Conservation (phyloP, 1,140 invertebrate species). For the Macrotrachela quadricornifera region DNA sequence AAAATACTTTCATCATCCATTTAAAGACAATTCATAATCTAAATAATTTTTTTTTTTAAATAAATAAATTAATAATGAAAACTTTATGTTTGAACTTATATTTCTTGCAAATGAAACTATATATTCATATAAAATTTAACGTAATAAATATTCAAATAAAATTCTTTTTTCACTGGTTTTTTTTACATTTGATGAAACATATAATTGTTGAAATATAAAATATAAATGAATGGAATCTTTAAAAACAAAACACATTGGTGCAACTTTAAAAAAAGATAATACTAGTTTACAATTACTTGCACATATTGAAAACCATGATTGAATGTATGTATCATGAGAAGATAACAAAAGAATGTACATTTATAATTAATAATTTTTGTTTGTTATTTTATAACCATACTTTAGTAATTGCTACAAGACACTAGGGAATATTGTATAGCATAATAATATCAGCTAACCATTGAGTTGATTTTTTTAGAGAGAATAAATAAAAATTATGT, state of each 20-base stretch:
- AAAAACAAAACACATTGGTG: constrained; percentile 76
- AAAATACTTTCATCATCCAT: constrained; percentile 82
- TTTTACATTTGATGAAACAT: constrained; percentile 45
- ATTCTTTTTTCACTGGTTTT: constrained; percentile 29
- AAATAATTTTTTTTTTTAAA: too few relatives aligned
- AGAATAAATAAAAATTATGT: too few relatives aligned
- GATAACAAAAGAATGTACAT: constrained; percentile 61
- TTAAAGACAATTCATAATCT: constrained; percentile 52
- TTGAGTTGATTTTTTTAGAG: too few relatives aligned
- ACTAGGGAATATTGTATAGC: too few relatives aligned
- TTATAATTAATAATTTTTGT: too few relatives aligned
- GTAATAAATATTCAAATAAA: constrained; percentile 64
- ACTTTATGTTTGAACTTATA: constrained; percentile 73
- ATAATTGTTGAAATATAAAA: constrained; percentile 69
- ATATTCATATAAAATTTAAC: constrained; percentile 65
- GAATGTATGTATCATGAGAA: constrained; percentile 59
- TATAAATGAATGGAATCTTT: constrained; percentile 65
- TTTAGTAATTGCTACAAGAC: too few relatives aligned
- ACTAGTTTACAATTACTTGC: constrained; percentile 26
- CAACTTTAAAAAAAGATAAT: constrained; percentile 41
- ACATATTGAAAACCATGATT: constrained; percentile 30
- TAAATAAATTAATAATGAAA: too few relatives aligned
- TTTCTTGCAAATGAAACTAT: constrained; percentile 65
- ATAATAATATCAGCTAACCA: too few relatives aligned
- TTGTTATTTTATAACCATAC: too few relatives aligned